Evolutionary conservation across 1,140 invertebrate genomes (phyloP), one percentile per base, ranked within the genome.

Genomic region (Delia radicum): DNA sequence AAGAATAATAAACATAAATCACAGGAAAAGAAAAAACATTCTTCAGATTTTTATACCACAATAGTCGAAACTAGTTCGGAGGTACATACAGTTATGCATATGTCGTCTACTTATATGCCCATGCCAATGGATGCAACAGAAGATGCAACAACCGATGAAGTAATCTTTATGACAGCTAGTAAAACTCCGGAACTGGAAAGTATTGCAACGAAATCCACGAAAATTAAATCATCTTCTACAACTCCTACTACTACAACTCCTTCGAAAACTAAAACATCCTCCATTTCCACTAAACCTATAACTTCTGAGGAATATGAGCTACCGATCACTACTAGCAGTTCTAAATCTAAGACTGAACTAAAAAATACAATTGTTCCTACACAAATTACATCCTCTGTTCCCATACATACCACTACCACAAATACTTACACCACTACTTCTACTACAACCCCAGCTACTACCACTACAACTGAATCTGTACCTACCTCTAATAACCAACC

Each of bases 161-260:
- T 85, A 0, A 85, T 85, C 63, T 85, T 85, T 27, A 83, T 85
- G 83, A 85, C 83, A 7, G 79, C 83, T 48, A 81, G 80, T 62
- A 87, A 87, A 7, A 89, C 86, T 3, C 82, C 82, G 0, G 77
- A 75, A 13, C 82, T 87, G 48, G 87, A 89, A 7, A 55, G 63
- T 13, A 31, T 12, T n/a, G 15, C 15, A 77, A 71, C 69, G 4
- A 75, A 81, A 12, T 80, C 77, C 28, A 77, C 82, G 27, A 69
- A 61, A 72, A 77, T 78, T 0, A 80, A 81, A 6, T 73, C 78
- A 1, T 46, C 77, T 1, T 78, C 74, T 77, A 79, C 63, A 6
- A 21, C 42, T 26, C 5, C 26, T 26, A 24, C 24, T 8, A 55
- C 24, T n/a, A 0, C 28, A 7, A n/a, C 63, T 12, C 28, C 10